Conservation (phyloP, 2,113 vertebrate genomes). For the Hypocryptadius cinnamomeus region DNA sequence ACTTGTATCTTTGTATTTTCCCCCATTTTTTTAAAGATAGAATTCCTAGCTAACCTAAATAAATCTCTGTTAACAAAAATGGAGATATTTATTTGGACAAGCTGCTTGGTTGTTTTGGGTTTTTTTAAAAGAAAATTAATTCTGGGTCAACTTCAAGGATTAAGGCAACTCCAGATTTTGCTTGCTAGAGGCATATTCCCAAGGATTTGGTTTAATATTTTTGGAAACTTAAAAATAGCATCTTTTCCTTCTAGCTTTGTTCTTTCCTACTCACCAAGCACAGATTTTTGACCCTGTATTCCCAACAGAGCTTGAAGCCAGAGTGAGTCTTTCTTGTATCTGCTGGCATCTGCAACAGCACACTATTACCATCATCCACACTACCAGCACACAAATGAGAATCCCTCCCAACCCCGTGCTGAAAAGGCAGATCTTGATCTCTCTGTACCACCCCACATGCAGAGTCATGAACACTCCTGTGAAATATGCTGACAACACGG, state of each 20-base stretch:
- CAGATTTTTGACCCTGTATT: conserved; percentile 15
- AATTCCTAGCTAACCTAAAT: background rate
- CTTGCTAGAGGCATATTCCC: background rate
- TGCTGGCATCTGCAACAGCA: background rate
- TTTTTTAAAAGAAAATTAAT: background rate
- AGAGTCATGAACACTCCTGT: background rate
- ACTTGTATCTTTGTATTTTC: background rate
- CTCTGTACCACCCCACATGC: background rate
- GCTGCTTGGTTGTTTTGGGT: background rate
- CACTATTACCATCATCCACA: background rate
- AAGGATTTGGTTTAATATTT: conserved; percentile 26
- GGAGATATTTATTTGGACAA: background rate
- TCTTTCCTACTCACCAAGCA: background rate
- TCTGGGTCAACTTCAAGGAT: background rate
- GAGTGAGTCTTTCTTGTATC: fast-evolving
- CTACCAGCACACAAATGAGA: background rate
- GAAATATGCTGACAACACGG: background rate
- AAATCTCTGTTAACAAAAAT: background rate
- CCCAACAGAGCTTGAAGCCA: background rate
- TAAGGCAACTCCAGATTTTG: conserved; percentile 1
- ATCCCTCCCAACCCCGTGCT: background rate
- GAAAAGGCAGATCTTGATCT: background rate
- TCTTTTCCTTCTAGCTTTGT: background rate
- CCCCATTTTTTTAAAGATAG: background rate
- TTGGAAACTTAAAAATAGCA: conserved; percentile 32